A percentile compares a stretch with the other conserved stretches of the same genome.
Evolutionary conservation across 2,797 vertebrate genomes (phyloP).

Genomic region (Rhynchotus rufescens): DNA sequence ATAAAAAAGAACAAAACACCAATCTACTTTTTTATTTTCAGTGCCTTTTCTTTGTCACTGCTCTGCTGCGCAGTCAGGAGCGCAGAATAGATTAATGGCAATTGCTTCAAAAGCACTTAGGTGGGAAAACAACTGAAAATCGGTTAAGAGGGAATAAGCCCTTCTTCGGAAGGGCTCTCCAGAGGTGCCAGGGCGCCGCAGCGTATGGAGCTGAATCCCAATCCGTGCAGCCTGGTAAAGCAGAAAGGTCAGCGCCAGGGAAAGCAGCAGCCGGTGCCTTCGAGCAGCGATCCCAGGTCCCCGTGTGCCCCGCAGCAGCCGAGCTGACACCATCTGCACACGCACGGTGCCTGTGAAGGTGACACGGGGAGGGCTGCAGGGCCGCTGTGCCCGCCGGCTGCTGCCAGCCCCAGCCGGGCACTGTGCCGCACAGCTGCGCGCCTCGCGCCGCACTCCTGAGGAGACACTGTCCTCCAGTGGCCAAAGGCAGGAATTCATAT

Average conservation of each 20-base stretch:
- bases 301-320: conserved; percentile 45
- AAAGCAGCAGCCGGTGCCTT: conserved; percentile 43
- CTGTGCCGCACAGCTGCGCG: background rate
- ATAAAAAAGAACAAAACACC: background rate
- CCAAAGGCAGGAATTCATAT: background rate
- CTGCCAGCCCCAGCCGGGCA: background rate
- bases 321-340: conserved; percentile 60
- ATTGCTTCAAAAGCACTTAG: background rate
- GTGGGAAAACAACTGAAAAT: background rate
- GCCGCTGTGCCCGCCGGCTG: conserved; percentile 17
- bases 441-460: background rate
- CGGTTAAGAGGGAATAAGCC: background rate
- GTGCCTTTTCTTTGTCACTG: background rate
- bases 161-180: background rate
- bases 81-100: background rate
- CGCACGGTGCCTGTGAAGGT: conserved; percentile 65
- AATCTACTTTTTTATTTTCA: background rate
- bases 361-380: conserved; percentile 30
- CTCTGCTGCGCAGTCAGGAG: background rate
- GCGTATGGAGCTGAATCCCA: background rate
- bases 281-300: background rate
- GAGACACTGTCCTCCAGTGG: conserved; percentile 76
- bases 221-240: conserved; percentile 12
- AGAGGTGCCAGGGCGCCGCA: background rate
- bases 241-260: conserved; percentile 59